A percentile compares a stretch with the other conserved stretches of the same genome.
Evolutionary conservation across 2,113 vertebrate species (phyloP).

Genomic region (Polypterus senegalus): DNA sequence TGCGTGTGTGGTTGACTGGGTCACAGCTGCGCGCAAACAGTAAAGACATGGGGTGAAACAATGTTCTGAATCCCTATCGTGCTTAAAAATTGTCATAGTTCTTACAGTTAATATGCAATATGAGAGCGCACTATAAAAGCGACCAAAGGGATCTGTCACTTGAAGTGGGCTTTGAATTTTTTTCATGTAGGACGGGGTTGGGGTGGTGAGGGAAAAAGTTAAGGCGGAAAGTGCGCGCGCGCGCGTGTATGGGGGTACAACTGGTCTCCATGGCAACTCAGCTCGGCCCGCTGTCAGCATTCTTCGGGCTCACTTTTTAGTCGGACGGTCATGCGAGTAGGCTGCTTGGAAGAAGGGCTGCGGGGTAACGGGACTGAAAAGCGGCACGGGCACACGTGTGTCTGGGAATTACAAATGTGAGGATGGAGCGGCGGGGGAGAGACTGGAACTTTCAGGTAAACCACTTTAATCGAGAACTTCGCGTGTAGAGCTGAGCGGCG

Average conservation of each 20-base stretch:
- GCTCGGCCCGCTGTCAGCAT: slow-evolving; percentile 43
- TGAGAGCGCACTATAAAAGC: too few relatives aligned
- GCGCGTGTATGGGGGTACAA: slow-evolving; percentile 26
- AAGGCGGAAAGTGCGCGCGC: slow-evolving; percentile 9
- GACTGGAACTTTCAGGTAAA: slow-evolving; percentile 39
- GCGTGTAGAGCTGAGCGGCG: not conserved
- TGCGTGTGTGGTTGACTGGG: too few relatives aligned
- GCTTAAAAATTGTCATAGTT: too few relatives aligned
- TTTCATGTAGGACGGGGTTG: too few relatives aligned
- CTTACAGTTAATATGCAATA: too few relatives aligned
- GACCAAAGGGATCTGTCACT: too few relatives aligned
- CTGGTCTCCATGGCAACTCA: slow-evolving; percentile 42
- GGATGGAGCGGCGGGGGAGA: slow-evolving; percentile 35
- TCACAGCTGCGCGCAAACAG: too few relatives aligned
- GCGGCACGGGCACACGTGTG: slow-evolving; percentile 22
- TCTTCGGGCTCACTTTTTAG: slow-evolving; percentile 31
- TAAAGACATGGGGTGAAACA: too few relatives aligned
- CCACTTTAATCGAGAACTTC: slow-evolving; percentile 16
- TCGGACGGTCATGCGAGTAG: slow-evolving; percentile 43
- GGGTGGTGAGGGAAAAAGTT: too few relatives aligned
- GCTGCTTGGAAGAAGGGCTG: slow-evolving; percentile 23
- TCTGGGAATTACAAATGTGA: slow-evolving; percentile 29
- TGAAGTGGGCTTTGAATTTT: too few relatives aligned
- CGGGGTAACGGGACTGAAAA: slow-evolving; percentile 30
- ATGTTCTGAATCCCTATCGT: too few relatives aligned